A percentile compares a stretch with the other conserved stretches of the same genome.
Conservation (phyloP, 2,113 vertebrate genomes). For the Ivindomyrus marchei region DNA sequence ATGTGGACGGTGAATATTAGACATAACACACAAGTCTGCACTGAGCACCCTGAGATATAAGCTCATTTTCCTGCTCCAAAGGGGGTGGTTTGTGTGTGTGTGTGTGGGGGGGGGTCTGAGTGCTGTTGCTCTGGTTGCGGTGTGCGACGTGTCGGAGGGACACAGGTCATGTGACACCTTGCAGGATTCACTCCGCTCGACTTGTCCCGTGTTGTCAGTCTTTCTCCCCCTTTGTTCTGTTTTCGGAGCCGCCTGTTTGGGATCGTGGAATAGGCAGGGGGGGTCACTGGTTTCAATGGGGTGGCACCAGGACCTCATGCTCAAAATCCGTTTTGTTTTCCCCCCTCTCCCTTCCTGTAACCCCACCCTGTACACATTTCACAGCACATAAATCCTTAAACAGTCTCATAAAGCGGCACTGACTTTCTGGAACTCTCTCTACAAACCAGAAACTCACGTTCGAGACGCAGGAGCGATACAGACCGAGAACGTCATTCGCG, state of each 20-base stretch:
- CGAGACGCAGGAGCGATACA: conserved; percentile 52
- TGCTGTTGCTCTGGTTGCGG: neutral
- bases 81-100: neutral
- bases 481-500: neutral
- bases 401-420: conserved; percentile 66
- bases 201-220: neutral
- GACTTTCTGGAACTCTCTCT: conserved; percentile 52
- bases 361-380: neutral
- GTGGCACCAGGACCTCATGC: neutral
- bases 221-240: neutral
- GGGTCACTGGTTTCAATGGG: neutral
- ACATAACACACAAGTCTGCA: neutral
- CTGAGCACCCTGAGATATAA: neutral
- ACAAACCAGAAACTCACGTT: conserved; percentile 54
- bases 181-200: neutral
- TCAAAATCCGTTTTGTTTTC: neutral
- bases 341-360: conserved; percentile 9
- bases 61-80: neutral
- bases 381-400: conserved; percentile 51
- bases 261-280: neutral
- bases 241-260: neutral
- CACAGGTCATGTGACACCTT: neutral
- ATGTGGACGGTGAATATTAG: neutral
- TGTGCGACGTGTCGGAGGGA: neutral
- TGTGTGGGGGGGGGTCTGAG: no score